Conservation (phyloP, 2,113 vertebrate species). For the Podarcis raffonei region DNA sequence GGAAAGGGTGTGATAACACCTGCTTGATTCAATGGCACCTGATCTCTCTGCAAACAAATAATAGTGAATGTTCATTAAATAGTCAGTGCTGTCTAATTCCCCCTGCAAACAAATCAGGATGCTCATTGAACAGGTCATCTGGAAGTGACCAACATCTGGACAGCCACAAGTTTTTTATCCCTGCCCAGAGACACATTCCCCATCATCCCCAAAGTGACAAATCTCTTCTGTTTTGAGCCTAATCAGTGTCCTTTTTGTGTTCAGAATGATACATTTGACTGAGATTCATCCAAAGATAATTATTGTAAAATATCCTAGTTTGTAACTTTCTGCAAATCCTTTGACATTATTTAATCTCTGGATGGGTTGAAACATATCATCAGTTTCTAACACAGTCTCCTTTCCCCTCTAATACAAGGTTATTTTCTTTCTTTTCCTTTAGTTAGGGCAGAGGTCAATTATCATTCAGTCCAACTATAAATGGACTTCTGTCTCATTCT, state of each 20-base stretch:
- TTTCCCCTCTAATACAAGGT: not conserved
- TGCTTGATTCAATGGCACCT: too few species aligned
- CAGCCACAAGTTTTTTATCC: too few species aligned
- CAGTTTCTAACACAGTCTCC: not conserved
- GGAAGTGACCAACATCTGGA: too few species aligned
- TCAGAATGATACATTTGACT: not conserved
- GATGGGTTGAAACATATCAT: not conserved
- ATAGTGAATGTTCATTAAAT: too few species aligned
- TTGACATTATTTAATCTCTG: constrained; percentile 4
- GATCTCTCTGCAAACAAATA: too few species aligned
- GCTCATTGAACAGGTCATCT: too few species aligned
- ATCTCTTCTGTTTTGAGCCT: not conserved
- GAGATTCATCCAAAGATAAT: not conserved
- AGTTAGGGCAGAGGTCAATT: not conserved
- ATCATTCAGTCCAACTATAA: not conserved
- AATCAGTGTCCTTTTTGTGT: not conserved
- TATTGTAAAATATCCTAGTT: not conserved
- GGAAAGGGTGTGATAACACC: too few species aligned
- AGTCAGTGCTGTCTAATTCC: too few species aligned
- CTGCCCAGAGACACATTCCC: too few species aligned
- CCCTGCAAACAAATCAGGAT: too few species aligned
- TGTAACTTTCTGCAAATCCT: not conserved
- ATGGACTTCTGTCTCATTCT: not conserved
- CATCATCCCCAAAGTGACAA: not conserved
- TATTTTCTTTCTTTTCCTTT: not conserved